Conservation (phyloP, 2,888 invertebrate genomes). For the Hyppa rectilinea region DNA sequence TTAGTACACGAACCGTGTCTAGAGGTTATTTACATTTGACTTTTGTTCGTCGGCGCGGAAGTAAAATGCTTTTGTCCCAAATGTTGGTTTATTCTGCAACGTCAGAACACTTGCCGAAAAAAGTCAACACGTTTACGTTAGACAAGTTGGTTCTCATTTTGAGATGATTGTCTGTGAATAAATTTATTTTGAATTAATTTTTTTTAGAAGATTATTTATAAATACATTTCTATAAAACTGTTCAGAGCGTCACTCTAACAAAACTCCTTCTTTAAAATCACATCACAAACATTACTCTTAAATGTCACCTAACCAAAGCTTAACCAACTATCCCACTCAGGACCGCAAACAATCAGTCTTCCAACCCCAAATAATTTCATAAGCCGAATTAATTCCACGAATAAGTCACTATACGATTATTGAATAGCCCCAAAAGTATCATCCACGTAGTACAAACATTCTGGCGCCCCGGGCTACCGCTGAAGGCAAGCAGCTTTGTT, state of each 20-base stretch:
- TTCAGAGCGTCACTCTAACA: not conserved
- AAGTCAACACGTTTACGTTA: conserved; percentile 42
- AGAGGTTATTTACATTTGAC: conserved; percentile 90
- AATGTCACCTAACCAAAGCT: not conserved
- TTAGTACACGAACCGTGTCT: conserved; percentile 77
- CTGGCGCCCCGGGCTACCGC: conserved; percentile 80
- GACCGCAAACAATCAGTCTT: conserved; percentile 26
- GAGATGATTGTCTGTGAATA: not conserved
- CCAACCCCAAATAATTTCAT: conserved; percentile 28
- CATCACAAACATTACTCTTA: not conserved
- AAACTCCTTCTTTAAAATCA: not conserved
- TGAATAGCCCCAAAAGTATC: conserved; percentile 79
- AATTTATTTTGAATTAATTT: not conserved
- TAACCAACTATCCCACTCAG: not conserved
- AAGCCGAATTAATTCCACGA: conserved; percentile 36
- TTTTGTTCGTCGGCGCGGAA: conserved; percentile 87
- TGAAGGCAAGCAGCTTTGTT: conserved; percentile 81
- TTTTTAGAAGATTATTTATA: not conserved
- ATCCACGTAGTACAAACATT: conserved; percentile 78
- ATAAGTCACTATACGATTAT: conserved; percentile 66
- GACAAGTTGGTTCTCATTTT: not conserved
- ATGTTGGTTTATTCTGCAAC: conserved; percentile 72
- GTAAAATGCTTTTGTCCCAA: conserved; percentile 85
- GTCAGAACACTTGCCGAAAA: conserved; percentile 39
- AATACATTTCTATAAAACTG: not conserved